These are phyloP conservation scores for Protonibea diacanthus DNA, from an alignment of 2,797 vertebrate species.

Conservation along the genomic window DNA sequence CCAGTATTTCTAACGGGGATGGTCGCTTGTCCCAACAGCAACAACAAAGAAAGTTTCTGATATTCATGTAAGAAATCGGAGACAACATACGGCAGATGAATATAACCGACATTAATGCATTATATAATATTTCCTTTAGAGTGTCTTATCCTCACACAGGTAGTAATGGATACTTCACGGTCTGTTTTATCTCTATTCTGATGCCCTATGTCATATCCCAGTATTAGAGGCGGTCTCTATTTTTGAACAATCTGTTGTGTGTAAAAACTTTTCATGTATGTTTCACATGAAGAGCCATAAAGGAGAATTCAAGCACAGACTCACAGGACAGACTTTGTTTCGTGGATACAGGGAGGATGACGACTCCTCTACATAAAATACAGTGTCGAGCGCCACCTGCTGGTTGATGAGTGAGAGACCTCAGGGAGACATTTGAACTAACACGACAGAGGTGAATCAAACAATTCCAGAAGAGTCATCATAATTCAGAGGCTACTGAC, in stretches of 20 bases:
- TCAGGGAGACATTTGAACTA: neutral
- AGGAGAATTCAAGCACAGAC: neutral
- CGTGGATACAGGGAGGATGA: neutral
- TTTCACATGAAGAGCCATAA: neutral
- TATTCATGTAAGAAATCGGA: too few relatives aligned
- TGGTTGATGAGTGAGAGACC: constrained; percentile 7
- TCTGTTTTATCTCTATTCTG: neutral
- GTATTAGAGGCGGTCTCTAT: neutral
- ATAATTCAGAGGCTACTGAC: neutral
- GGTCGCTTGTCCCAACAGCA: too few relatives aligned
- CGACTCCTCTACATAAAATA: neutral
- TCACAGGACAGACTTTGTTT: neutral
- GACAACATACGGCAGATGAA: neutral
- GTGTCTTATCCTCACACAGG: neutral
- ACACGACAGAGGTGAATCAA: neutral
- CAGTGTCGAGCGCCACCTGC: constrained; percentile 27
- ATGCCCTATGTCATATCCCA: neutral
- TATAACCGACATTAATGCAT: neutral
- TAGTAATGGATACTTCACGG: neutral
- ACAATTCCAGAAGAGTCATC: neutral
- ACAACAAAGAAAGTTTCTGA: neutral
- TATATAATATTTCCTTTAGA: neutral
- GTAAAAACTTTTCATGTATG: too few relatives aligned
- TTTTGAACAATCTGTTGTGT: neutral
- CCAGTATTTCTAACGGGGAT: neutral